Conservation (phyloP, 2,113 vertebrate genomes). For the Grantiella picta region DNA sequence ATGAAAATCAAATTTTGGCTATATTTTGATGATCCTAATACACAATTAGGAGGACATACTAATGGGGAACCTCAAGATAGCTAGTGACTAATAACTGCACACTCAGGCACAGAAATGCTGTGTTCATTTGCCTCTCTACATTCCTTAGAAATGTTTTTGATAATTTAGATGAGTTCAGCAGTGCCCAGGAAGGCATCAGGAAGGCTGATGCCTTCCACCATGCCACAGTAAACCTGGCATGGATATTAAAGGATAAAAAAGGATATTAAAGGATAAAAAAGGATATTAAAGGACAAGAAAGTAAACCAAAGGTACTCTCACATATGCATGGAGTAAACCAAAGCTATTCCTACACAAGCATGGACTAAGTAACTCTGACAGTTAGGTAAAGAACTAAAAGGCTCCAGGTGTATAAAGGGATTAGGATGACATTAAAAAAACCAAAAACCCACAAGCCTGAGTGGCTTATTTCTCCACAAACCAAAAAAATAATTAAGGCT, state of each 20-base stretch:
- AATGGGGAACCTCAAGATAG: neutral
- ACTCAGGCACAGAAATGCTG: neutral
- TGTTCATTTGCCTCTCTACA: neutral
- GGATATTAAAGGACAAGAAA: neutral
- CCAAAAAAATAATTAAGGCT: neutral
- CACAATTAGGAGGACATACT: neutral
- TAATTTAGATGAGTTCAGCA: neutral
- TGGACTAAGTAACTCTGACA: neutral
- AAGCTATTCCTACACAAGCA: neutral
- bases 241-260: too few species aligned
- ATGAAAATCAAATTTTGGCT: neutral
- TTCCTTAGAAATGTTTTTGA: neutral
- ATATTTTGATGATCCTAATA: neutral
- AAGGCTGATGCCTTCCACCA: neutral
- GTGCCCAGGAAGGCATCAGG: too few species aligned
- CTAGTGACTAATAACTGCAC: neutral
- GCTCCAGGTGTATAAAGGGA: neutral
- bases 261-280: neutral
- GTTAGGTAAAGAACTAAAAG: neutral
- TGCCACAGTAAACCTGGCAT: neutral
- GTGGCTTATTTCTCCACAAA: neutral
- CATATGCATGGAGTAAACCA: neutral
- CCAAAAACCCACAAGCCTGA: neutral
- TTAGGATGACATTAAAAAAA: neutral
- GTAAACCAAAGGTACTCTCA: neutral